Base-by-base conservation (phyloP, 2,113 vertebrate genomes). In the Turnix velox region DNA sequence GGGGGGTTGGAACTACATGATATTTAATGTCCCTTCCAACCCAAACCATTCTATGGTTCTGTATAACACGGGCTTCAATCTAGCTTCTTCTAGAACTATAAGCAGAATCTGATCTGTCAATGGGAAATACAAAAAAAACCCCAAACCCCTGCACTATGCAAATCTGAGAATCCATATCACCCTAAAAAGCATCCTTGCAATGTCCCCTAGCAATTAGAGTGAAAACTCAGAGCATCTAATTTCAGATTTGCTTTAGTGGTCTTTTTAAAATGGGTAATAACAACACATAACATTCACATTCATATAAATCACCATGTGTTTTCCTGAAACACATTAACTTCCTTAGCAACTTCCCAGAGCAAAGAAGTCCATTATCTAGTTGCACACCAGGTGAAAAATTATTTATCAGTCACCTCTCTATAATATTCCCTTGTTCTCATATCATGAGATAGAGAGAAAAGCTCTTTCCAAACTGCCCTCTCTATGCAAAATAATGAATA, bases 401-500 rank as follows among this genome's bases (percentile, higher is more conserved):
- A 80, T 89, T 93, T 77, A 76, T 71, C 79, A 80, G 63, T 39
- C 68, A 66, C 27, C 25, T 84, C 88, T 93, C 80, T 39, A 5
- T 46, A 78, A 39, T 2, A 3, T 54, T 84, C 18, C 54, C 7
- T 12, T 89, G 28, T 82, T 90, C 84, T 76, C 23, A 19, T 58
- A 65, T 82, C 84, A 73, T 6, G 18, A 89, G 28, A 80, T 4
- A 86, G 48, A 88, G 61, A 81, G 55, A 81, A 90, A 87, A 89
- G 49, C 62, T 24, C 23, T 87, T 94, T 57, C 61, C 84, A 75
- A 82, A 63, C 46, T 67, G 67, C 71, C 40, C 89, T 73, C 42
- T 79, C 46, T 77, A 77, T 91, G 87, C 82, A 95, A 94, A 95
- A 95, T 80, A 94, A 95, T 59, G 62, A 88, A 87, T 74, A 59